Conservation (phyloP, 92 coral and sea anemone genomes). For the Scolanthus callimorphus region DNA sequence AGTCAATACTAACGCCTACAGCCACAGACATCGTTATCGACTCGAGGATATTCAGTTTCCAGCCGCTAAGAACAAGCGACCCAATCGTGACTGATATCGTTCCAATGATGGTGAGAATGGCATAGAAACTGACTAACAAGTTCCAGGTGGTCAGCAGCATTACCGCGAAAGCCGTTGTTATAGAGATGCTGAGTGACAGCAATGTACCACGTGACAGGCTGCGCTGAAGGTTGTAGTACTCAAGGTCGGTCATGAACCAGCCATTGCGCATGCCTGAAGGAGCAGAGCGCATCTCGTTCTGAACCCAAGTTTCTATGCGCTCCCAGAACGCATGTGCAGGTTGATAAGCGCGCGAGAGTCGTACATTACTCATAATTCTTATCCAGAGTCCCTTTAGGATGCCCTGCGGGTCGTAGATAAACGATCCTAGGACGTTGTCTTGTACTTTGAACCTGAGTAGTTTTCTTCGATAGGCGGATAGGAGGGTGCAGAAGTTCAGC, state of each 20-base stretch:
- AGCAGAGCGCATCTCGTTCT: conserved; percentile 51
- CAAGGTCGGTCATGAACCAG: conserved; percentile 84
- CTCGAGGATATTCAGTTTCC: conserved; percentile 93
- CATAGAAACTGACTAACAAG: conserved; percentile 81
- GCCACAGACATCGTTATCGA: conserved; percentile 98
- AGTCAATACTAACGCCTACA: conserved; percentile 92
- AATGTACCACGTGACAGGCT: conserved; percentile 89
- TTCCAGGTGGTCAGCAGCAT: conserved; percentile 91
- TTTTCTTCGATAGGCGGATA: conserved; percentile 40
- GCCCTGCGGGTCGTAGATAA: conserved; percentile 63
- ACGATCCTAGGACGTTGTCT: conserved; percentile 64
- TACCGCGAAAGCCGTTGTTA: conserved; percentile 84
- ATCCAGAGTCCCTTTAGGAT: conserved; percentile 63
- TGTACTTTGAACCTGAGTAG: conserved; percentile 46
- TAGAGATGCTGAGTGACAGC: conserved; percentile 77
- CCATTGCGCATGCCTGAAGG: conserved; percentile 77
- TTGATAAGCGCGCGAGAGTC: conserved; percentile 79
- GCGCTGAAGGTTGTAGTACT: conserved; percentile 88
- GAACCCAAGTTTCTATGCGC: conserved; percentile 74
- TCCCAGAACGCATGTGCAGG: conserved; percentile 86
- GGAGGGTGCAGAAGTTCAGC: conserved; percentile 60
- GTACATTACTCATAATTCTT: conserved; percentile 68
- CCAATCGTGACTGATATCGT: conserved; percentile 89
- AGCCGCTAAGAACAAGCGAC: conserved; percentile 87
- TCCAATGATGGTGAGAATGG: conserved; percentile 82